Evolutionary conservation across 2,797 vertebrate species (phyloP), one percentile per base, ranked within the genome.

Genomic region (Helarctos malayanus): DNA sequence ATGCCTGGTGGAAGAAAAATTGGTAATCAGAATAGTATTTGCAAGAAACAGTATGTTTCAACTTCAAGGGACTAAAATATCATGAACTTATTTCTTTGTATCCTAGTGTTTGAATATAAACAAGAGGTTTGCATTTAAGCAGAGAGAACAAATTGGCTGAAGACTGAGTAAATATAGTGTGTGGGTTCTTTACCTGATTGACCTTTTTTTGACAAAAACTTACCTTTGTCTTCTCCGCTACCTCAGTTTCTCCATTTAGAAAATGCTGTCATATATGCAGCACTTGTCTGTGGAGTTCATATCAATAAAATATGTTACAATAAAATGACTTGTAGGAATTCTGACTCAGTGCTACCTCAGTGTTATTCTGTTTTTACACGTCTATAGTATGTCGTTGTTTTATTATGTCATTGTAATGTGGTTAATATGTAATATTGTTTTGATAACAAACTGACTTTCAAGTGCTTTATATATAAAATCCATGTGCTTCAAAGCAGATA

Each of bases 231-330:
- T 79, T 79, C 32, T 93, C 7, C 54, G 45, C 15, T 35, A 68
- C 21, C 25, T 86, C 21, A 13, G 29, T 96, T 87, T 90, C 76
- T 93, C 65, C 49, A 23, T n/a, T 88, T 94, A 90, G 69, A 92
- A 88, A 93, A 45, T 45, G 38, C n/a, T 80, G 4, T 52, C 23
- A 59, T 19, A 56, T 19, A 57, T 23, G 38, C 3, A 94, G 32
- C 14, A 41, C 4, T 54, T 78, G 23, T 23, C 23, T 47, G 12
- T 56, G 41, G n/a, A 89, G 12, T 90, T 91, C 86, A 29, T 57
- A n/a, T 76, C 75, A 61, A 16, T 57, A 38, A 83, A 82, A 82
- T 91, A 18, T 3, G 25, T 87, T 61, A 41, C 19, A 47, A 7
- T 10, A 54, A 32, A 75, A 19, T 79, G 11, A 38, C 45, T 92